Evolutionary conservation across 2,888 invertebrate species (phyloP).

Genomic region (Coremacera marginata): DNA sequence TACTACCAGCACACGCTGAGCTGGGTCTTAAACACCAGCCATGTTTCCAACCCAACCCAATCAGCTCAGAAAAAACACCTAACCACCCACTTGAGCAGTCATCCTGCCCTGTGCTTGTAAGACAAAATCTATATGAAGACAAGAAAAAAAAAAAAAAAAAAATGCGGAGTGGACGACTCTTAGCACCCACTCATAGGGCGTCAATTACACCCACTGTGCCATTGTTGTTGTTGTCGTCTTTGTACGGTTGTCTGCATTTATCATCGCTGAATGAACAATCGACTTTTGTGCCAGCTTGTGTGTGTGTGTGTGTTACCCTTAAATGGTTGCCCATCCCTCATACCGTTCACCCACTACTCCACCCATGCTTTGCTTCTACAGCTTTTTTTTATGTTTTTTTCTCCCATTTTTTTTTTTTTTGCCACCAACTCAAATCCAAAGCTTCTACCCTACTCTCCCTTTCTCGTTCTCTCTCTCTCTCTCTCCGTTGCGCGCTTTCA

Average conservation of each 20-base stretch:
- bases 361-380: neutral
- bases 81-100: neutral
- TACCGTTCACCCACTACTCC: neutral
- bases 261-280: conserved; percentile 43
- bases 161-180: neutral
- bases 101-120: neutral
- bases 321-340: neutral
- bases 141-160: neutral
- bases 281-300: conserved; percentile 29
- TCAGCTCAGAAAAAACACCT: neutral
- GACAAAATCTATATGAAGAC: conserved; percentile 14
- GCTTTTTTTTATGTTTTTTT: neutral
- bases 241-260: conserved; percentile 41
- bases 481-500: neutral
- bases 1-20: neutral
- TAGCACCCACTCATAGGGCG: conserved; percentile 27
- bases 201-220: conserved; percentile 39
- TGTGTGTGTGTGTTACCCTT: conserved; percentile 16
- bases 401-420: neutral
- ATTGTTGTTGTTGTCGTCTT: conserved; percentile 25
- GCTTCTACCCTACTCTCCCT: neutral
- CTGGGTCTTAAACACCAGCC: neutral
- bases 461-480: neutral
- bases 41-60: neutral
- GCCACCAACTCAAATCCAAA: neutral